phyloP scores from a whole-genome alignment of 1,140 invertebrate species.

The Leptinotarsa lineolata region DNA sequence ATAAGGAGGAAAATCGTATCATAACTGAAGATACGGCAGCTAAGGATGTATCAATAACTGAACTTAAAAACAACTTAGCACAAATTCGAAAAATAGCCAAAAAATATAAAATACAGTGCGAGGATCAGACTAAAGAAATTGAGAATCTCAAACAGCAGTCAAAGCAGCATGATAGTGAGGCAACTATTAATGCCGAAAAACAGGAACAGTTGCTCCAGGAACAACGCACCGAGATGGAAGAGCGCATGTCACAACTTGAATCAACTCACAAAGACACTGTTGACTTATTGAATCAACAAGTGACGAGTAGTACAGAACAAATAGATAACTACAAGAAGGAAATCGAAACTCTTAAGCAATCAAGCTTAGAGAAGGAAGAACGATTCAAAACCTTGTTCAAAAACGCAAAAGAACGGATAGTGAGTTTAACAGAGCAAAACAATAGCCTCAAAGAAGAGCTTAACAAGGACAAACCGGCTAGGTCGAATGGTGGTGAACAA shows the following conservation, averaged over 20 bases:
- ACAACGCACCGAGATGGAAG: slow-evolving; percentile 59
- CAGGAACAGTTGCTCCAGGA: slow-evolving; percentile 59
- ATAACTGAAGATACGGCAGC: slow-evolving; percentile 70
- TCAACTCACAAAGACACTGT: slow-evolving; percentile 59
- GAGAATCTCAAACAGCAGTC: slow-evolving; percentile 63
- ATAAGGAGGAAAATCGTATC: slow-evolving; percentile 65
- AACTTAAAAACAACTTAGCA: slow-evolving; percentile 76
- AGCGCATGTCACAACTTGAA: slow-evolving; percentile 56
- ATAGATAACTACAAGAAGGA: slow-evolving; percentile 72
- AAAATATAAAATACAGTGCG: slow-evolving; percentile 87
- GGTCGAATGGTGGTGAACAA: slow-evolving; percentile 49
- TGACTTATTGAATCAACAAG: slow-evolving; percentile 66
- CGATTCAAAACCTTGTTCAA: slow-evolving; percentile 74
- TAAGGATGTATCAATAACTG: slow-evolving; percentile 71
- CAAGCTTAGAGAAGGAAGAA: slow-evolving; percentile 70
- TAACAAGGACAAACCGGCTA: slow-evolving; percentile 61
- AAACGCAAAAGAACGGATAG: slow-evolving; percentile 72
- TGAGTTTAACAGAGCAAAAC: slow-evolving; percentile 70
- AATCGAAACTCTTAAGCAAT: slow-evolving; percentile 69
- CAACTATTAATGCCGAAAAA: slow-evolving; percentile 47
- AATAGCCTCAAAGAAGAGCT: slow-evolving; percentile 62
- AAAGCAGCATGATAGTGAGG: slow-evolving; percentile 49
- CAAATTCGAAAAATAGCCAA: slow-evolving; percentile 90
- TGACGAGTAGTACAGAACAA: slow-evolving; percentile 62
- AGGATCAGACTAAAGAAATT: slow-evolving; percentile 69